These are phyloP conservation scores for Tribolium castaneum DNA, from an alignment of 1,140 invertebrate genomes.

Conservation along the genomic window DNA sequence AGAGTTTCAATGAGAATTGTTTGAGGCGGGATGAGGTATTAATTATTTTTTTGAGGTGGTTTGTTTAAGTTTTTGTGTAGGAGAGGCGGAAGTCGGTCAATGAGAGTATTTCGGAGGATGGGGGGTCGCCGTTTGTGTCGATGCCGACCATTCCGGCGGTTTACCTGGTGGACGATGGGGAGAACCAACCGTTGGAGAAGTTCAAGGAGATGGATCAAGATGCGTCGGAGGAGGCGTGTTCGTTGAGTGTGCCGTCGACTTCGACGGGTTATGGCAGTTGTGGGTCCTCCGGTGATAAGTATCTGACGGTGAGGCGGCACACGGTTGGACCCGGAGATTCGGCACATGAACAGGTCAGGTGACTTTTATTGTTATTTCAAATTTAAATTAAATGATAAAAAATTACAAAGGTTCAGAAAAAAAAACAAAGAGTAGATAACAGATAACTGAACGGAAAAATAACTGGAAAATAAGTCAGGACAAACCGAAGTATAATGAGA, in stretches of 20 bases:
- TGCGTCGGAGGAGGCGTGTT: slow-evolving; percentile 67
- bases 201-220: slow-evolving; percentile 74
- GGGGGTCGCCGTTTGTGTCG: slow-evolving; percentile 68
- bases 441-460: too few species aligned
- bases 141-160: slow-evolving; percentile 72
- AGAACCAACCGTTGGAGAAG: slow-evolving; percentile 75
- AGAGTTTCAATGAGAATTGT: slow-evolving; percentile 63
- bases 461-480: too few species aligned
- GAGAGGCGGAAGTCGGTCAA: slow-evolving; percentile 52
- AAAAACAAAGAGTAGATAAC: too few species aligned
- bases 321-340: slow-evolving; percentile 94
- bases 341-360: slow-evolving; percentile 76
- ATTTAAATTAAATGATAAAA: too few species aligned
- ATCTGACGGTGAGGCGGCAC: slow-evolving; percentile 76
- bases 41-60: too few species aligned
- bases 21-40: slow-evolving; percentile 47
- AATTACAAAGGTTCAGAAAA: too few species aligned
- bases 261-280: slow-evolving; percentile 56
- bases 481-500: too few species aligned
- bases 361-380: neutral
- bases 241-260: slow-evolving; percentile 55
- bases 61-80: slow-evolving; percentile 26
- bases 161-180: slow-evolving; percentile 66
- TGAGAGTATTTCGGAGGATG: slow-evolving; percentile 63
- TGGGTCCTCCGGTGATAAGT: slow-evolving; percentile 59